phyloP scores from a whole-genome alignment of 2,113 vertebrate species.

The Malurus cyaneus region DNA sequence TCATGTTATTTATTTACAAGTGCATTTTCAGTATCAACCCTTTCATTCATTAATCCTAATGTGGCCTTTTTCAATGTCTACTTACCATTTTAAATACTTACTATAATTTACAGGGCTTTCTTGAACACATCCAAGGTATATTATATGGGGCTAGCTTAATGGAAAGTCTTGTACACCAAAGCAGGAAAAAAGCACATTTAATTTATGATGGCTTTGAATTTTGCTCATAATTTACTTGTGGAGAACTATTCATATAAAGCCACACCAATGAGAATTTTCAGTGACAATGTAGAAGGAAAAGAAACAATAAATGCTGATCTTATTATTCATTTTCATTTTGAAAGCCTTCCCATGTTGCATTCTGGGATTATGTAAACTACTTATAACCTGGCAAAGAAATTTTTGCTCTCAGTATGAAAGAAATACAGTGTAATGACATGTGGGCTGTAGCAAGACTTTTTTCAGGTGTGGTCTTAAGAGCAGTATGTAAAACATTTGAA shows the following conservation, averaged over 20 bases:
- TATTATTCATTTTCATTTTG: slow-evolving; percentile 64
- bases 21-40: slow-evolving; percentile 78
- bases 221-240: slow-evolving; percentile 80
- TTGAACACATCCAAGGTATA: slow-evolving; percentile 81
- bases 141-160: slow-evolving; percentile 84
- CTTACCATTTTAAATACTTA: slow-evolving; percentile 85
- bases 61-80: slow-evolving; percentile 81
- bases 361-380: slow-evolving; percentile 65
- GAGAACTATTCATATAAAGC: slow-evolving; percentile 72
- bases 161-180: slow-evolving; percentile 82
- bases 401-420: background rate
- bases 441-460: background rate
- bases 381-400: slow-evolving; percentile 48
- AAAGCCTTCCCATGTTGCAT: slow-evolving; percentile 51
- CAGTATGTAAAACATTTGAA: background rate
- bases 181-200: slow-evolving; percentile 72
- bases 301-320: slow-evolving; percentile 67
- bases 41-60: slow-evolving; percentile 86
- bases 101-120: slow-evolving; percentile 83
- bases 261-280: slow-evolving; percentile 71
- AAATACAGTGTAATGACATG: slow-evolving; percentile 7
- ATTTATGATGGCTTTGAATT: slow-evolving; percentile 80
- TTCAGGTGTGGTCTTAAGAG: slow-evolving; percentile 12
- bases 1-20: slow-evolving; percentile 83
- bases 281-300: slow-evolving; percentile 51